phyloP scores from a whole-genome alignment of 2,113 vertebrate genomes.

The Myotis lucifugus region DNA sequence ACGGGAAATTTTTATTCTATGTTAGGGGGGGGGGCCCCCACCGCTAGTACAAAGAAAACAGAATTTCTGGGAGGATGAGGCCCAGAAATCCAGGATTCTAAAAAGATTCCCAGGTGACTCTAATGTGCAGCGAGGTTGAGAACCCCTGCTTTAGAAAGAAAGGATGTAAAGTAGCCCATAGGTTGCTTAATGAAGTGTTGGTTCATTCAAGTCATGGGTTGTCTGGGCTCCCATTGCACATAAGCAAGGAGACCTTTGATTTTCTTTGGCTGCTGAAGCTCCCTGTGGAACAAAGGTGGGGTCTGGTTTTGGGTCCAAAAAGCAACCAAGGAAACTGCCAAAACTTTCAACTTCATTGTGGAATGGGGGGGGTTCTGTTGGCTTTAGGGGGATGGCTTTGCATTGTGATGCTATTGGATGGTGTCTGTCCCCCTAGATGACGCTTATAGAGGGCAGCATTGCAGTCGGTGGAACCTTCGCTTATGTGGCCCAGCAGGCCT shows the following conservation, averaged over 20 bases:
- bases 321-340: neutral
- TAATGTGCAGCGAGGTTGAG: no score
- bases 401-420: neutral
- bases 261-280: neutral
- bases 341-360: neutral
- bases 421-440: constrained; percentile 88
- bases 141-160: neutral
- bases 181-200: neutral
- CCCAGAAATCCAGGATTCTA: no score
- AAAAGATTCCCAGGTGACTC: no score
- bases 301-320: neutral
- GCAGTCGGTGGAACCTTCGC: constrained; percentile 91
- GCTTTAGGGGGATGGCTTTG: neutral
- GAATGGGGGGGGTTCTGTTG: neutral
- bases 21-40: no score
- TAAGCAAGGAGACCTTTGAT: neutral
- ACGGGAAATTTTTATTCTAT: no score
- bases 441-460: constrained; percentile 91
- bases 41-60: no score
- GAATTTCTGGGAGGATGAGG: no score
- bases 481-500: constrained; percentile 95
- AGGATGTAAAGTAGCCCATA: neutral
- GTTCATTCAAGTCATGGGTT: neutral
- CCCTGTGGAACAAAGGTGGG: constrained; percentile 20
- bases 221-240: neutral